These are phyloP conservation scores for Diorhabda carinulata DNA, from an alignment of 1,140 invertebrate species.

Conservation along the genomic window DNA sequence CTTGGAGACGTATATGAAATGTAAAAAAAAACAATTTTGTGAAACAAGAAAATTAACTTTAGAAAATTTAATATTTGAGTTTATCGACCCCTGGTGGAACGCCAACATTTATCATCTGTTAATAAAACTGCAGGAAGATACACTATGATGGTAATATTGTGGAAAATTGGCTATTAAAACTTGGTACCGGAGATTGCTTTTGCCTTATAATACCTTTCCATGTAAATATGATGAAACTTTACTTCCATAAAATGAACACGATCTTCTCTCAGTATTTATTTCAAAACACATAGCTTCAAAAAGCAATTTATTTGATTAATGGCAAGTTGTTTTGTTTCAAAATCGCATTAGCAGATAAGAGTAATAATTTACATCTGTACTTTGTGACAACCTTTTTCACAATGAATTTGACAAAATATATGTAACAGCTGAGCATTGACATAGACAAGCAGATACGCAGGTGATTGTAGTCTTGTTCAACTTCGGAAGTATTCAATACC, in stretches of 20 bases:
- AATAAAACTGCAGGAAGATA: slow-evolving; percentile 1
- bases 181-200: slow-evolving; percentile 1
- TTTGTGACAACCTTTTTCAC: too few relatives aligned
- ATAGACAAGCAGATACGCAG: too few relatives aligned
- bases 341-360: too few relatives aligned
- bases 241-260: slow-evolving; percentile 2
- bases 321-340: too few relatives aligned
- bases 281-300: too few relatives aligned
- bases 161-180: slow-evolving; percentile 1
- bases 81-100: not conserved
- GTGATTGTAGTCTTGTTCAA: too few relatives aligned
- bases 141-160: not conserved
- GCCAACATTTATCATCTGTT: not conserved
- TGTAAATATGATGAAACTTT: slow-evolving; percentile 1
- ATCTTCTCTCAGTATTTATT: not conserved
- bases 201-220: not conserved
- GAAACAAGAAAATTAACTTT: not conserved
- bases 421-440: too few relatives aligned
- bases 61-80: not conserved
- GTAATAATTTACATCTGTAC: too few relatives aligned
- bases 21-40: not conserved
- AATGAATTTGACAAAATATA: too few relatives aligned
- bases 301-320: too few relatives aligned
- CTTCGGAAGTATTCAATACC: too few relatives aligned
- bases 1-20: not conserved